These are phyloP conservation scores for Tetranychus piercei DNA, from an alignment of 2,888 invertebrate genomes.

Conservation along the genomic window DNA sequence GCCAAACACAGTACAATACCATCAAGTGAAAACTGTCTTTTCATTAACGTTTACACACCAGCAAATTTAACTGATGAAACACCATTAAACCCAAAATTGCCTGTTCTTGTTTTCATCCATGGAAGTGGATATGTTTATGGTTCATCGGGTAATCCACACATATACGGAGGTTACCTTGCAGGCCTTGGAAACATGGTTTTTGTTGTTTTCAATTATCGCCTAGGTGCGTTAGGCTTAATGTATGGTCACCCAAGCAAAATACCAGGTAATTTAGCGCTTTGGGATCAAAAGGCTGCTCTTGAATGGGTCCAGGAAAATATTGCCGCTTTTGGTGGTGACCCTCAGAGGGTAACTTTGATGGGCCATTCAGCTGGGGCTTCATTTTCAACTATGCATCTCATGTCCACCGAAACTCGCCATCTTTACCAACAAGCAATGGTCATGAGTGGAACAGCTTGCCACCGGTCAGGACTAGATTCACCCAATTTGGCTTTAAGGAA, in stretches of 20 bases:
- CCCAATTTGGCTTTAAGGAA: not conserved
- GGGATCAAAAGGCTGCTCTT: conserved; percentile 19
- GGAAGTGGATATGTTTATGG: conserved; percentile 8
- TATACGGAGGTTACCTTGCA: not conserved
- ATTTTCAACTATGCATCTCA: conserved; percentile 16
- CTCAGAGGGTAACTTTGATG: conserved; percentile 22
- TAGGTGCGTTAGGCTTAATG: not conserved
- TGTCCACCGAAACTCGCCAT: conserved; percentile 10
- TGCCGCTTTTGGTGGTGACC: conserved; percentile 24
- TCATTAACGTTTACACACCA: conserved; percentile 7
- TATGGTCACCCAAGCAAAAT: not conserved
- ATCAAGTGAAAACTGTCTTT: conserved; percentile 3
- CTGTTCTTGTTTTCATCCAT: conserved; percentile 9
- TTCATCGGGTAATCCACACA: not conserved
- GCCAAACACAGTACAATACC: not conserved
- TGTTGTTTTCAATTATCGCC: conserved; percentile 8
- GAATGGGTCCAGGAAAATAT: conserved; percentile 23
- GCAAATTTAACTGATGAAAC: not conserved
- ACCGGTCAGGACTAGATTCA: conserved; percentile 8
- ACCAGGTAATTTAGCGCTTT: conserved; percentile 17
- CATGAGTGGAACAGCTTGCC: conserved; percentile 18
- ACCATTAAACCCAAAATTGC: not conserved
- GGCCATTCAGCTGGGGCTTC: conserved; percentile 24
- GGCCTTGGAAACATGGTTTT: conserved; percentile 3
- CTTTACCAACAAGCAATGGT: conserved; percentile 17